Evolutionary conservation across 2,888 invertebrate genomes (phyloP), one percentile per base, ranked within the genome.

Genomic region (Diadromus collaris): DNA sequence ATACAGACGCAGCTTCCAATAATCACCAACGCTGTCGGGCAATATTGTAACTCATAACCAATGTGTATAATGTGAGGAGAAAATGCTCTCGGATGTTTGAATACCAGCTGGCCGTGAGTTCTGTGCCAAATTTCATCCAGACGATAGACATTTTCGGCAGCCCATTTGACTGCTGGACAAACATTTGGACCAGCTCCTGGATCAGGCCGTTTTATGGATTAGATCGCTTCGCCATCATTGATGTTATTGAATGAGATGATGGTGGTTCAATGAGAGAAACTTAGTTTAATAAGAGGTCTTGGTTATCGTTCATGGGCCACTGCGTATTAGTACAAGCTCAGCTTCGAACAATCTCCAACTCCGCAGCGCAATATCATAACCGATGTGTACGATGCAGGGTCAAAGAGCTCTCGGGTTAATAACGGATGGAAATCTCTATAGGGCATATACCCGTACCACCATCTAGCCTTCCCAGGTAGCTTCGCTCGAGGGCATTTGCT

Each of bases 351-450:
- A 51, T 51, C 51, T 1, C 13, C 24, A 5, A 51, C 21, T 10
- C 13, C 38, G 38, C 13, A 1, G 21, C 24, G 51, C 10, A 51
- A 51, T 51, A 51, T 51, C 51, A 24, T 21, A 51, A 51, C 21
- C 51, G 51, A 51, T 21, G 48, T 48, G 19, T 51, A 51, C 51
- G 19, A 21, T 4, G 51, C 9, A 4, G 21, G 24, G 21, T 21
- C 51, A 21, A 4, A 24, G 51, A 51, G 51, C 51, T 51, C 0
- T 21, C 10, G 10, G 51, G 51, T 51, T 24, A 51, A 51, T 51
- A 51, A 51, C 51, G 51, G 21, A 51, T 51, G 51, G 51, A 51
- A 51, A 51, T 51, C 24, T 51, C 51, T 51, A 24, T 21, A 38
- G 13, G 38, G 38, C 38, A 38, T 13, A 38, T 38, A n/a, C 38